Percentiles rank a stretch among this genome's conserved stretches.
phyloP scores from a whole-genome alignment of 64 coral and sea anemone genomes.

The Montipora sp. region DNA sequence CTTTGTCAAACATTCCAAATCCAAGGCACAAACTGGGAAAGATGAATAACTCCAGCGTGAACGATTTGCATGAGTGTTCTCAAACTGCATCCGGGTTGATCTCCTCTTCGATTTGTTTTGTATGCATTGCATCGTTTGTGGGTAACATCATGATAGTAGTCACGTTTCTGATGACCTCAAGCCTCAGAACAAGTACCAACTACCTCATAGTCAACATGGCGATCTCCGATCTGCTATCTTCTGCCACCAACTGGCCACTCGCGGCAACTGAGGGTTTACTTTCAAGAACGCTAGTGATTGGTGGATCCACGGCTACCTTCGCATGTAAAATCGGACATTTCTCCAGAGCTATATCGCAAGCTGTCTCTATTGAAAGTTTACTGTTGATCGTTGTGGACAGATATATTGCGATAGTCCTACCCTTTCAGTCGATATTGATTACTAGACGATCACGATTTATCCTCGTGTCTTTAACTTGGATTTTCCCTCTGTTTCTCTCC shows the following conservation, averaged over 20 bases:
- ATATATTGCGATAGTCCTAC: no score
- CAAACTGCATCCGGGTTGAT: neutral
- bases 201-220: conserved; percentile 43
- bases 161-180: neutral
- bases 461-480: no score
- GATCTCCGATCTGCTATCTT: neutral
- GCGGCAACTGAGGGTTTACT: conserved; percentile 9
- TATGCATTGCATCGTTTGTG: conserved; percentile 1
- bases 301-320: neutral
- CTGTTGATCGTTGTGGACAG: no score
- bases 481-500: no score
- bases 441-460: no score
- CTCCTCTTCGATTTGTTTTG: neutral
- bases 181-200: conserved; percentile 13
- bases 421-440: no score
- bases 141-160: neutral
- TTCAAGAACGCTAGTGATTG: neutral
- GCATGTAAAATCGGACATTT: neutral
- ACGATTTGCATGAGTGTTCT: neutral
- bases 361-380: no score
- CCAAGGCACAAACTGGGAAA: no score
- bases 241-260: neutral
- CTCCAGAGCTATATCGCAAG: conserved; percentile 14
- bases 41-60: conserved; percentile 6
- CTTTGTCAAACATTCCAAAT: no score